Percentiles rank a stretch among this genome's conserved stretches.
phyloP scores from a whole-genome alignment of 2,888 invertebrate species.

The Acanthosoma haemorrhoidale region DNA sequence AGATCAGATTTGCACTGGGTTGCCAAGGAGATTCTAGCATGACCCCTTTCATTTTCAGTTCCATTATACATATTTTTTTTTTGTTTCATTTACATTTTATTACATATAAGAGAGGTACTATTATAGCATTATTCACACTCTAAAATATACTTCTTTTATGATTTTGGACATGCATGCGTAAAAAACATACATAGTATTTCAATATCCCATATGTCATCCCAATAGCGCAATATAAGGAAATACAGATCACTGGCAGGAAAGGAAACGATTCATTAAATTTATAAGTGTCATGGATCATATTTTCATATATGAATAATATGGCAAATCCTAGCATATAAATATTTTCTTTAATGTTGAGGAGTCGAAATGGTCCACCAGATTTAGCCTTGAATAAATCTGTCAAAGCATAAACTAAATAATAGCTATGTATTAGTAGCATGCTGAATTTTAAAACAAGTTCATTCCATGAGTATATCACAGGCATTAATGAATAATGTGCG shows the following conservation, averaged over 20 bases:
- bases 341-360: slow-evolving; percentile 58
- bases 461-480: slow-evolving; percentile 72
- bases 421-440: slow-evolving; percentile 58
- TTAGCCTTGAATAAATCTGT: slow-evolving; percentile 50
- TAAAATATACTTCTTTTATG: slow-evolving; percentile 39
- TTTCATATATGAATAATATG: slow-evolving; percentile 71
- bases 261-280: slow-evolving; percentile 61
- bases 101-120: too few relatives aligned
- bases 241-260: slow-evolving; percentile 88
- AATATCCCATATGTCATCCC: slow-evolving; percentile 76
- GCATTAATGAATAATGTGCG: slow-evolving; percentile 86
- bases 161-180: slow-evolving; percentile 40
- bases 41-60: too few relatives aligned
- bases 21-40: too few relatives aligned
- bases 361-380: slow-evolving; percentile 51
- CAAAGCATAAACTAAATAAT: slow-evolving; percentile 57
- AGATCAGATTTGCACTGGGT: too few relatives aligned
- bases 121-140: neutral
- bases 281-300: slow-evolving; percentile 55
- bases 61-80: too few relatives aligned
- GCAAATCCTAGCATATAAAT: slow-evolving; percentile 66
- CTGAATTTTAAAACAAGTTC: slow-evolving; percentile 68
- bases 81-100: too few relatives aligned
- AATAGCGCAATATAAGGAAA: slow-evolving; percentile 81
- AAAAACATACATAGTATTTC: slow-evolving; percentile 54